phyloP scores from a whole-genome alignment of 2,113 vertebrate species.

The Ailurus styani region DNA sequence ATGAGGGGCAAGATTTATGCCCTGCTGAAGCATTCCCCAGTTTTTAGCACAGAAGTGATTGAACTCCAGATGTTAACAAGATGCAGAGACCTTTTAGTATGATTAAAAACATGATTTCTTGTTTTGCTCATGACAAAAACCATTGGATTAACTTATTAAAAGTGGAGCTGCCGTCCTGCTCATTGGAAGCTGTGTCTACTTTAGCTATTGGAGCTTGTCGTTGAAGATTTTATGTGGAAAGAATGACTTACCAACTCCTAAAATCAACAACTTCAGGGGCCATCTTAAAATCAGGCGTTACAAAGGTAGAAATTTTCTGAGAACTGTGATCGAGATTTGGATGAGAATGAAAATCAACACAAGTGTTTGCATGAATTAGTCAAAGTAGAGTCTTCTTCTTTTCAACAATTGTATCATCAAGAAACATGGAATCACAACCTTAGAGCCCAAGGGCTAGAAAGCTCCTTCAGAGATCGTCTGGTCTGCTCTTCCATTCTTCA shows the following conservation, averaged over 20 bases:
- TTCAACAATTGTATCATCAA: not conserved
- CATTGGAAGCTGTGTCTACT: constrained; percentile 55
- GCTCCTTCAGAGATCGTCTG: not conserved
- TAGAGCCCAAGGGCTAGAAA: not conserved
- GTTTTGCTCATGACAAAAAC: constrained; percentile 86
- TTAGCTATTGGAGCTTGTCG: constrained; percentile 20
- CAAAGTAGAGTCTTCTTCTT: not conserved
- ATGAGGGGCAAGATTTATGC: constrained; percentile 86
- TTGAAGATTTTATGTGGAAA: constrained; percentile 25
- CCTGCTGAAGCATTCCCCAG: constrained; percentile 86
- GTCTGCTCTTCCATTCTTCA: not conserved
- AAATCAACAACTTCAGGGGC: not conserved
- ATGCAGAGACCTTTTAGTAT: constrained; percentile 84
- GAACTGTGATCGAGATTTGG: not conserved
- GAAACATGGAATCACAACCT: not conserved
- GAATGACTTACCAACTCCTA: constrained; percentile 23
- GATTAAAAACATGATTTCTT: constrained; percentile 87
- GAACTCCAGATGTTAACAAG: constrained; percentile 89
- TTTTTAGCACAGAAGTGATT: constrained; percentile 87
- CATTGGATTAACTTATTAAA: constrained; percentile 85
- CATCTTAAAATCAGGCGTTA: constrained; percentile 18
- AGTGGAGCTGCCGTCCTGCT: constrained; percentile 76
- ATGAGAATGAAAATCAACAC: not conserved
- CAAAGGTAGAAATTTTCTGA: not conserved
- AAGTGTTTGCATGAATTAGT: not conserved